A percentile compares a stretch with the other conserved stretches of the same genome.
phyloP scores from a whole-genome alignment of 2,797 vertebrate genomes.

The Neopelma chrysocephalum region DNA sequence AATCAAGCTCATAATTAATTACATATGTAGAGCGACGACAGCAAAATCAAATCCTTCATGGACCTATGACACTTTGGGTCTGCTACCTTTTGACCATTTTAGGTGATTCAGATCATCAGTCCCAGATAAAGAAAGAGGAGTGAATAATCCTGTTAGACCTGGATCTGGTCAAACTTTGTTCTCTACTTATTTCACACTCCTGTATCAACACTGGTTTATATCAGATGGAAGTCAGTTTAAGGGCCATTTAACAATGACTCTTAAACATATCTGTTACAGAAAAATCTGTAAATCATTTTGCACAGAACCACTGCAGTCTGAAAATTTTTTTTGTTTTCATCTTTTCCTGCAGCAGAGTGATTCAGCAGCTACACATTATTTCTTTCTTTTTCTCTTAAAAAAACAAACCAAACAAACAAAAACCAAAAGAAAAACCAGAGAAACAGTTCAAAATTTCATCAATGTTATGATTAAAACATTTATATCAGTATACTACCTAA shows the following conservation, averaged over 20 bases:
- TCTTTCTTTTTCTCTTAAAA: not conserved
- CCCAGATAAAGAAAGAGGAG: not conserved
- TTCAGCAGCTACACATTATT: not conserved
- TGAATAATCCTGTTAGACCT: not conserved
- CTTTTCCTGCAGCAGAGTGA: not conserved
- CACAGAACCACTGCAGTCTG: not conserved
- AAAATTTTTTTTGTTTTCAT: not conserved
- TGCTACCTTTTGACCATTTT: not conserved
- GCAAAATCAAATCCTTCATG: not conserved
- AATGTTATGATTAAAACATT: not conserved
- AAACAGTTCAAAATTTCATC: not conserved
- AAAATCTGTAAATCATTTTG: not conserved
- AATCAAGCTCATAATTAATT: not conserved
- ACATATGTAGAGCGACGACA: accelerated
- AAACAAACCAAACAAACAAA: not conserved
- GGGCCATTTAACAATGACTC: not conserved
- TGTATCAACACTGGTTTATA: not conserved
- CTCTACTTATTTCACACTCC: not conserved
- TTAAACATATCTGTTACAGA: not conserved
- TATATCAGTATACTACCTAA: not conserved
- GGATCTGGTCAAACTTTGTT: not conserved
- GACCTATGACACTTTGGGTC: not conserved
- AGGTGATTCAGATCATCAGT: not conserved
- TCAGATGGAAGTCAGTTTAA: not conserved
- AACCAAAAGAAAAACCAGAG: not conserved